phyloP scores from a whole-genome alignment of 2,797 vertebrate species.

The Argya squamiceps region DNA sequence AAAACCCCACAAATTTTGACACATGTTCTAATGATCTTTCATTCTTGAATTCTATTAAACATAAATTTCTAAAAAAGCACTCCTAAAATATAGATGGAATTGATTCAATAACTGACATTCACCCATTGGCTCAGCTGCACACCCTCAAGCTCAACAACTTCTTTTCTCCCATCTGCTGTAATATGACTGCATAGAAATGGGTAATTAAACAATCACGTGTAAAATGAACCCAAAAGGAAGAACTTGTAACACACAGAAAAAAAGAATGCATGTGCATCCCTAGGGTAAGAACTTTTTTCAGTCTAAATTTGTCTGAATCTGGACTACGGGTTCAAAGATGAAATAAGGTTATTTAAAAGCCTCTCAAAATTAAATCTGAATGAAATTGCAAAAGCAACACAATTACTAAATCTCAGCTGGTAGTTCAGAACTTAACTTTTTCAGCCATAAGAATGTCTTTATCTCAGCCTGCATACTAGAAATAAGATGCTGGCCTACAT shows the following conservation, averaged over 20 bases:
- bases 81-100: not conserved
- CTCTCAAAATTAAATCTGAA: not conserved
- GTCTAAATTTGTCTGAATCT: not conserved
- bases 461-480: not conserved
- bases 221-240: not conserved
- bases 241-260: not conserved
- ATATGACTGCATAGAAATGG: not conserved
- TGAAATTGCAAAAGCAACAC: not conserved
- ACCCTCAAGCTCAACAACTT: not conserved
- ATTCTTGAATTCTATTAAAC: not conserved
- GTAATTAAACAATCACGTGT: not conserved
- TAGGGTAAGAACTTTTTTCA: not conserved
- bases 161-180: not conserved
- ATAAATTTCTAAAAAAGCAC: not conserved
- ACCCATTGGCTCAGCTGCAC: not conserved
- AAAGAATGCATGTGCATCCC: not conserved
- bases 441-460: not conserved
- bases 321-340: not conserved
- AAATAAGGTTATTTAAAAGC: not conserved
- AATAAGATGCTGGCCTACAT: not conserved
- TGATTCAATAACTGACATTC: not conserved
- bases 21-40: not conserved
- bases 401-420: not conserved
- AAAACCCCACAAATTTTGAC: not conserved
- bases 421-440: not conserved